These are phyloP conservation scores for Geopemphigus sp. DNA, from an alignment of 1,140 invertebrate genomes.

Conservation along the genomic window DNA sequence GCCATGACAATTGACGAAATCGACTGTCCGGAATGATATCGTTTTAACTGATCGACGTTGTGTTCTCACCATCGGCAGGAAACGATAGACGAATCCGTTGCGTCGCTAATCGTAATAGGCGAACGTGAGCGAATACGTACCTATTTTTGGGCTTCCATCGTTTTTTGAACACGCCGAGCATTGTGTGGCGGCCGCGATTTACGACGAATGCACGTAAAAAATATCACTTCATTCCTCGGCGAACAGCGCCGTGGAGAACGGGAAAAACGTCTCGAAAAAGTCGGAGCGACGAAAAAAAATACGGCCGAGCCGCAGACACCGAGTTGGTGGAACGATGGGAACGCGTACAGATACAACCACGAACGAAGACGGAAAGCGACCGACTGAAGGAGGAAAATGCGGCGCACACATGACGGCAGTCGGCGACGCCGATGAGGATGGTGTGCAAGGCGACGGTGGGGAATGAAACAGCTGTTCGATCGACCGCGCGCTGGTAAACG, in stretches of 20 bases:
- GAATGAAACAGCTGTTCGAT: constrained; percentile 27
- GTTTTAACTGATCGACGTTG: too few species aligned
- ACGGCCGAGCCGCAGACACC: neutral
- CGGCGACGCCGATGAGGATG: neutral
- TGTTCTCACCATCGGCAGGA: too few species aligned
- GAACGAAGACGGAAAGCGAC: neutral
- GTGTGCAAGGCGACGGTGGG: neutral
- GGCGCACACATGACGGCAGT: constrained; percentile 22
- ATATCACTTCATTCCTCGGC: neutral
- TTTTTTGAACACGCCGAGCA: constrained; percentile 54
- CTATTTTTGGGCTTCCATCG: constrained; percentile 54
- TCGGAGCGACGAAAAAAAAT: neutral
- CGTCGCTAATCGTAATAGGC: too few species aligned
- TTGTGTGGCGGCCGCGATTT: constrained; percentile 9
- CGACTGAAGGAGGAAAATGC: constrained; percentile 22
- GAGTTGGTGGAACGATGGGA: neutral
- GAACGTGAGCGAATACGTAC: neutral
- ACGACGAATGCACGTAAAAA: neutral
- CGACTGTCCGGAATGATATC: too few species aligned
- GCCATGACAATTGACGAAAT: too few species aligned
- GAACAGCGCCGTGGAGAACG: too few species aligned
- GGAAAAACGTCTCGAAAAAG: neutral
- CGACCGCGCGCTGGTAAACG: neutral
- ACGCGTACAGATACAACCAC: neutral
- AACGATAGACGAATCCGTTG: too few species aligned